Conservation (phyloP, 2,888 invertebrate species). For the Lepidochrysops patricia region DNA sequence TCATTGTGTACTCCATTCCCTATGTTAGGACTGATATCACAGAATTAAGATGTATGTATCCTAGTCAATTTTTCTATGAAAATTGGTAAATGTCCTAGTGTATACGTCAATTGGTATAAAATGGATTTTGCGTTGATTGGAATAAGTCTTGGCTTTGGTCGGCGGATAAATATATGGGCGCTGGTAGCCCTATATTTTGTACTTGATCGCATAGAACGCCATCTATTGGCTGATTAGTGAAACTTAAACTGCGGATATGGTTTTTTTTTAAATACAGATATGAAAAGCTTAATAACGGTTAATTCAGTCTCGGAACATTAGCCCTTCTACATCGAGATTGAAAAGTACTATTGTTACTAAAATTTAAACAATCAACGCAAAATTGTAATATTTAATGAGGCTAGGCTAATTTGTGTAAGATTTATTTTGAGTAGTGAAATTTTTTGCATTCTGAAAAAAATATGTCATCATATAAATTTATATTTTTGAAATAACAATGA, state of each 20-base stretch:
- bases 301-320: background rate
- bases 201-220: background rate
- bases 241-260: too few species aligned
- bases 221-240: background rate
- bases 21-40: conserved; percentile 10
- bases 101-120: conserved; percentile 5
- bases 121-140: conserved; percentile 10
- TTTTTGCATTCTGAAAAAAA: conserved; percentile 10
- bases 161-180: background rate
- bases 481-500: background rate
- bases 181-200: background rate
- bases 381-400: background rate
- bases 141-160: background rate
- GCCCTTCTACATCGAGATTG: background rate
- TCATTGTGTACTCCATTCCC: conserved; percentile 10
- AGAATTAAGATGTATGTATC: conserved; percentile 12
- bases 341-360: background rate
- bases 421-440: conserved; percentile 4
- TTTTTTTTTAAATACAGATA: too few species aligned
- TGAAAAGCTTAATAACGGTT: background rate
- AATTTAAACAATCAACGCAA: background rate
- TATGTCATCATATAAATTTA: conserved; percentile 9
- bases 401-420: conserved; percentile 9
- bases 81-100: conserved; percentile 11
- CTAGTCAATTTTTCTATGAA: conserved; percentile 14